Evolutionary conservation across 37 sponge, comb jelly and placozoan genomes (phyloP), one percentile per base, ranked within the genome.

Genomic region (Cladorhizidae sp.): DNA sequence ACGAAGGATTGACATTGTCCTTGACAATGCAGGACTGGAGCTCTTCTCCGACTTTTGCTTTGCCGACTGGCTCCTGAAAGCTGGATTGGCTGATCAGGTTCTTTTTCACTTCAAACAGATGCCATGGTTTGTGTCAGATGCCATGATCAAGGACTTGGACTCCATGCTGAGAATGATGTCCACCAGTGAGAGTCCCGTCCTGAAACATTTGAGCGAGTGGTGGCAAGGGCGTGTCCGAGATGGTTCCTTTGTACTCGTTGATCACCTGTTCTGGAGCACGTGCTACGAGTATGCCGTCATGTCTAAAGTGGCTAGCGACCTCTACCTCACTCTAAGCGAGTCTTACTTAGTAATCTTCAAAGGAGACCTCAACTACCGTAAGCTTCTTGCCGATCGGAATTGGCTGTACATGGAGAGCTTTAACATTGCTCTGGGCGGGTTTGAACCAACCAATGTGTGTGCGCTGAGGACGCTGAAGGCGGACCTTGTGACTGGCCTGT

Each of bases 51-150:
- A 99, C 67, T 56, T 96, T n/a, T 94, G 93, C 64, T 79, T 99
- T 17, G 97, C 89, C 0, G 95, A 99, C 20, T 92, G 82, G 85
- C 68, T 99, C 12, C 72, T 93, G 0, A 82, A 68, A 25, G 63
- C 77, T 29, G 84, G 80, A 0, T 59, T 87, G 9, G 95, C 81
- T 0, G 81, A 85, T 26, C 26, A 62, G 12, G 81, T 99, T 2
- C 71, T 83, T 21, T 86, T 99, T 72, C 95, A 99, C 75, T 85
- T 83, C 70, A 99, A 99, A 81, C 74, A 85, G 63, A 64, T 96
- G 42, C 99, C 99, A 17, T 99, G 99, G 99, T 99, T 99, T 84
- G 95, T 96, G n/a, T 96, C 97, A 3, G 99, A 99, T 67, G 97
- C 87, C 6, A 74, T 92, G 54, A 67, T 71, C 14, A 37, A 38